Conservation (phyloP, 2,888 invertebrate species). For the Leucophenga maculata region DNA sequence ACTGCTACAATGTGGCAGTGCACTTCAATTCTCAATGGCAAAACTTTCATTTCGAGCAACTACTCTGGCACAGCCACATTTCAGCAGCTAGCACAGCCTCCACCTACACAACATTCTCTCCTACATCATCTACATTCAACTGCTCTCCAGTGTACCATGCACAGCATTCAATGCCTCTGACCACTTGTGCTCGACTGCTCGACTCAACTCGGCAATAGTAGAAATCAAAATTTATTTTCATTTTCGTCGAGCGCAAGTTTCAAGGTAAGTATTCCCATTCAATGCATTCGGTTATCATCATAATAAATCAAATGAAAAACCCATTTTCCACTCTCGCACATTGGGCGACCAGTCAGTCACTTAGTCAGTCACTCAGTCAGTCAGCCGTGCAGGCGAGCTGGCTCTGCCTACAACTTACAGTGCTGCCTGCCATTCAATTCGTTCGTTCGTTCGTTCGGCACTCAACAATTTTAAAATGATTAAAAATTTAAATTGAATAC, state of each 20-base stretch:
- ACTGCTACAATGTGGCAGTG: neutral
- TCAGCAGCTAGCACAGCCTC: neutral
- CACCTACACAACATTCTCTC: no score
- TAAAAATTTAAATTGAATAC: slow-evolving; percentile 67
- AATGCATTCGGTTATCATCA: slow-evolving; percentile 23
- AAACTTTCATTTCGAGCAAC: neutral
- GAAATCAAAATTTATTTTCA: slow-evolving; percentile 17
- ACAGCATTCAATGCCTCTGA: neutral
- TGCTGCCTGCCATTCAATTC: neutral
- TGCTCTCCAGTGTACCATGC: neutral
- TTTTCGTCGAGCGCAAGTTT: slow-evolving; percentile 1
- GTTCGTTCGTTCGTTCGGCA: no score
- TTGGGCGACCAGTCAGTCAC: no score
- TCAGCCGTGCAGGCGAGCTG: no score
- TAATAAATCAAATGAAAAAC: slow-evolving; percentile 55
- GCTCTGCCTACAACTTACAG: neutral
- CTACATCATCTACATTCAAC: neutral
- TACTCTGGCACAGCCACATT: neutral
- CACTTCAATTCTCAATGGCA: slow-evolving; percentile 7
- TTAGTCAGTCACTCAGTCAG: no score
- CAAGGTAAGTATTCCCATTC: slow-evolving; percentile 20
- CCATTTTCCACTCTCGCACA: slow-evolving; percentile 31
- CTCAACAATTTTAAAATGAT: slow-evolving; percentile 66
- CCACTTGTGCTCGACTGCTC: neutral
- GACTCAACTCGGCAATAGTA: neutral